Percentiles rank a stretch among this genome's conserved stretches.
phyloP scores from a whole-genome alignment of 1,140 invertebrate species.

The Trinorchestia longiramus region DNA sequence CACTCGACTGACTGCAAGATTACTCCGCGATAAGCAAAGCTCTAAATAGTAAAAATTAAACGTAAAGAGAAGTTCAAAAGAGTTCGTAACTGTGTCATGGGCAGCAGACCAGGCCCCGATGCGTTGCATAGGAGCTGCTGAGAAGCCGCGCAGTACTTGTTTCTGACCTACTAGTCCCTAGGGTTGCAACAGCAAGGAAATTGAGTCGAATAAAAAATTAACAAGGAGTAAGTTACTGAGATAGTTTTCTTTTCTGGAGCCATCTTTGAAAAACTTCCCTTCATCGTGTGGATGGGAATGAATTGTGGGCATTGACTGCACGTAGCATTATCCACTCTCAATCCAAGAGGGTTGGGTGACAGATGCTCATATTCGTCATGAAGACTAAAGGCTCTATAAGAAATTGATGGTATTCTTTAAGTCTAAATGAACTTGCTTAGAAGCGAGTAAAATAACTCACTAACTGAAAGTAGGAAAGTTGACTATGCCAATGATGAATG shows the following conservation, averaged over 20 bases:
- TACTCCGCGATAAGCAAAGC: neutral
- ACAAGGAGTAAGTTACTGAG: neutral
- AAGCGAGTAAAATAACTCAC: neutral
- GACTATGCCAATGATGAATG: neutral
- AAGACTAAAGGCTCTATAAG: neutral
- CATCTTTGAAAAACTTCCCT: neutral
- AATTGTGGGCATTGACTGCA: neutral
- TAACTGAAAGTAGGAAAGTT: neutral
- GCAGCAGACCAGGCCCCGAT: neutral
- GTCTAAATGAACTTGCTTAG: neutral
- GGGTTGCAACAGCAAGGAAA: neutral
- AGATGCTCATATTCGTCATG: neutral
- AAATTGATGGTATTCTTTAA: neutral
- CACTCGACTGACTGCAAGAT: neutral
- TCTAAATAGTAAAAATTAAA: neutral
- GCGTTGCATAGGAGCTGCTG: neutral
- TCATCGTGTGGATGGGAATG: neutral
- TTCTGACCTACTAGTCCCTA: neutral
- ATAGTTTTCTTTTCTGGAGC: neutral
- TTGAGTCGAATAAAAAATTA: neutral
- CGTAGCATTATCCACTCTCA: neutral
- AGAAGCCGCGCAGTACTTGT: neutral
- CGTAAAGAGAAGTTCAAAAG: too few species aligned
- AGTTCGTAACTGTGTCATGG: too few species aligned
- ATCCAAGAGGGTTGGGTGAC: too few species aligned